phyloP scores from a whole-genome alignment of 2,888 invertebrate species.

The Stictocephala bisonia region DNA sequence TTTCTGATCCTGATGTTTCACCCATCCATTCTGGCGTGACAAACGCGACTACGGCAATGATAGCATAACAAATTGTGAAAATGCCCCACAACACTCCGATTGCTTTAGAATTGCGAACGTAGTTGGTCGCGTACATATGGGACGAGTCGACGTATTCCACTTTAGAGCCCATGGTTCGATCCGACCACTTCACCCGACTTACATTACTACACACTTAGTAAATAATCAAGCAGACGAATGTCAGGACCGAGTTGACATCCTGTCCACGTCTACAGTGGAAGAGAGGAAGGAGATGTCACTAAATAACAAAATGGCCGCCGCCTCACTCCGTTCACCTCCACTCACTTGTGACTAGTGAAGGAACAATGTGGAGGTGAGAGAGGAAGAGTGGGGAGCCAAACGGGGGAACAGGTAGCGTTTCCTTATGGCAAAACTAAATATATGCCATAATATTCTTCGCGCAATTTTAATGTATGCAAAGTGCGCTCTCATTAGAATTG shows the following conservation, averaged over 20 bases:
- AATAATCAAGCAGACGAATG: not conserved
- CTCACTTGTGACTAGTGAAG: too few species aligned
- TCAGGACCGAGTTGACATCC: not conserved
- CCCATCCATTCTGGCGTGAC: constrained; percentile 95
- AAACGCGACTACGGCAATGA: constrained; percentile 94
- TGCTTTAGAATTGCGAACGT: constrained; percentile 92
- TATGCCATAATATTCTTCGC: too few species aligned
- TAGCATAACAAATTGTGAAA: constrained; percentile 96
- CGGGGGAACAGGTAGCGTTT: too few species aligned
- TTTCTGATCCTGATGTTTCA: constrained; percentile 76
- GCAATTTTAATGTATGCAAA: too few species aligned
- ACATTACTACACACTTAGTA: constrained; percentile 29
- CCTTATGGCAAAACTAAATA: too few species aligned
- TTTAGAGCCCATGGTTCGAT: constrained; percentile 82
- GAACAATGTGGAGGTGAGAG: too few species aligned
- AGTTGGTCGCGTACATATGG: constrained; percentile 90
- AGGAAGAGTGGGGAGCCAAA: too few species aligned
- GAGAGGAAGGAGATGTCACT: not conserved
- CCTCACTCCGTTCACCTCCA: too few species aligned
- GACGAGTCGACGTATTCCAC: constrained; percentile 93
- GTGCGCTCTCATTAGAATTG: too few species aligned
- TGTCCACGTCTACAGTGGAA: not conserved
- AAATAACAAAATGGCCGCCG: constrained; percentile 34
- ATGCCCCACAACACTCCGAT: constrained; percentile 98
- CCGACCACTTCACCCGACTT: not conserved